A percentile compares a stretch with the other conserved stretches of the same genome.
These are phyloP conservation scores for Odobenus rosmarus DNA, from an alignment of 2,113 vertebrate genomes.

Conservation along the genomic window DNA sequence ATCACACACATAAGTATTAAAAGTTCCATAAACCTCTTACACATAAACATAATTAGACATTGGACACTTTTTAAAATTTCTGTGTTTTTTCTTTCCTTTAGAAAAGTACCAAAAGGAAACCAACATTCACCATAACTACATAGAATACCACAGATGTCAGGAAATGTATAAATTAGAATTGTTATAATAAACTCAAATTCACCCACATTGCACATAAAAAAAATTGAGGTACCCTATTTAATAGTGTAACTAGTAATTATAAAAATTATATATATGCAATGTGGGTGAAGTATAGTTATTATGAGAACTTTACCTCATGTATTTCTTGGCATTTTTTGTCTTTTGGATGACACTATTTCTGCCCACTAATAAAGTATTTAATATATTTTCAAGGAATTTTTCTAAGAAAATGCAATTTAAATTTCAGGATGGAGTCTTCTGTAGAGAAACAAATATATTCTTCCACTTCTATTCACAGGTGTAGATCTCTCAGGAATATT, in stretches of 20 bases:
- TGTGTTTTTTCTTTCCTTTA: slow-evolving; percentile 21
- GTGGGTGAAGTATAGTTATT: slow-evolving; percentile 12
- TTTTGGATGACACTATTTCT: slow-evolving; percentile 39
- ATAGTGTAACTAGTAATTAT: slow-evolving; percentile 37
- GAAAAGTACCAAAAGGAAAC: slow-evolving; percentile 41
- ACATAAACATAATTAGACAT: neutral
- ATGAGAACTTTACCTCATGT: slow-evolving; percentile 1
- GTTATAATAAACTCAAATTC: slow-evolving; percentile 28
- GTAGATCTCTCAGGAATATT: slow-evolving; percentile 38
- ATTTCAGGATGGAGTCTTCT: neutral
- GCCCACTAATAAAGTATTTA: neutral
- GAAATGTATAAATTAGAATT: slow-evolving; percentile 40
- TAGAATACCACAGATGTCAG: slow-evolving; percentile 1
- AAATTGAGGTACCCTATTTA: slow-evolving; percentile 45
- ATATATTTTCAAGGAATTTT: slow-evolving; percentile 40
- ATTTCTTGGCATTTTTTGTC: neutral
- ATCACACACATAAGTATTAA: neutral
- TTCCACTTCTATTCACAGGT: neutral
- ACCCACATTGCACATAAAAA: slow-evolving; percentile 12
- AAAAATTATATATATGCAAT: slow-evolving; percentile 50
- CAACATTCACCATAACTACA: neutral
- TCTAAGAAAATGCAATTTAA: slow-evolving; percentile 34
- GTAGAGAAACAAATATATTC: neutral
- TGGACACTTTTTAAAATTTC: neutral
- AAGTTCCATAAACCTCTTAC: neutral